Conservation (phyloP, 2,797 vertebrate genomes). For the Cynodonichthys magdalenae region DNA sequence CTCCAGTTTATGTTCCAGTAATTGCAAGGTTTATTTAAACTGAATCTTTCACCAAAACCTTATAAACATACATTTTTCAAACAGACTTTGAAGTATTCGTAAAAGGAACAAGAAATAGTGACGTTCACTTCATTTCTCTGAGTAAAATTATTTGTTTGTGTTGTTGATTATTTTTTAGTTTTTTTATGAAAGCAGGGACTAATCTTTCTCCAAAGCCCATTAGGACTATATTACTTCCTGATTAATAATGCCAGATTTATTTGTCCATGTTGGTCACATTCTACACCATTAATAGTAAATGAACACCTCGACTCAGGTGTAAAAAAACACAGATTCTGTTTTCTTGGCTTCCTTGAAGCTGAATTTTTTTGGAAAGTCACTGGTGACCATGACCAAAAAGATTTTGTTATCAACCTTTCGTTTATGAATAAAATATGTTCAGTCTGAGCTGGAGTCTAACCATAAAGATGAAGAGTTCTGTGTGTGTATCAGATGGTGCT, state of each 20-base stretch:
- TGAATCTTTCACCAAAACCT: neutral
- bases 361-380: slow-evolving; percentile 47
- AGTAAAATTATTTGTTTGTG: slow-evolving; percentile 48
- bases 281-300: slow-evolving; percentile 11
- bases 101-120: slow-evolving; percentile 29
- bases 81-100: slow-evolving; percentile 7
- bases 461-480: slow-evolving; percentile 27
- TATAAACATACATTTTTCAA: slow-evolving; percentile 5
- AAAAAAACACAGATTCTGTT: slow-evolving; percentile 15
- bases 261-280: slow-evolving; percentile 20
- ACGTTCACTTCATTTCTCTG: slow-evolving; percentile 42
- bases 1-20: too few relatives aligned
- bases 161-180: slow-evolving; percentile 2
- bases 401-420: slow-evolving; percentile 64
- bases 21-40: neutral
- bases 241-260: slow-evolving; percentile 54
- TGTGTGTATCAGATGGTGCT: slow-evolving; percentile 17
- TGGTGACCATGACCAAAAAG: slow-evolving; percentile 60
- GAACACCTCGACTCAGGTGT: slow-evolving; percentile 11
- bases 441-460: slow-evolving; percentile 12
- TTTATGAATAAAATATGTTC: slow-evolving; percentile 65
- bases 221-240: slow-evolving; percentile 42
- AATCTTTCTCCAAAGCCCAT: slow-evolving; percentile 46
- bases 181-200: slow-evolving; percentile 54
- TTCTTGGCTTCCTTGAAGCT: slow-evolving; percentile 33